Base-by-base conservation (phyloP, 2,113 vertebrate species). In the Oenanthe oenanthe region DNA sequence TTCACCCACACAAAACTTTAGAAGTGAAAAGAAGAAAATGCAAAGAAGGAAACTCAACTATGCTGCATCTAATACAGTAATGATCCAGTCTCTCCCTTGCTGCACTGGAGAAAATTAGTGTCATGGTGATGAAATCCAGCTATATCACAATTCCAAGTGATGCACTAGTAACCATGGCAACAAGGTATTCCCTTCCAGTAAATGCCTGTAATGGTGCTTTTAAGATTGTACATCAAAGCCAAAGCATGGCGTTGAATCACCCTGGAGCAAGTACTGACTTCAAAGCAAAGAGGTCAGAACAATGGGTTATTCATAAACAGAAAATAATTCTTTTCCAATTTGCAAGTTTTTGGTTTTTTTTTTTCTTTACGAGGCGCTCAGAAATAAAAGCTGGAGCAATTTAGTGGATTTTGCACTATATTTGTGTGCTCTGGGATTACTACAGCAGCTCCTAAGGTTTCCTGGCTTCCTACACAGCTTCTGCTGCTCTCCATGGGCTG, bases 161-260 rank as follows among this genome's bases (percentile, higher is more conserved):
- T 97, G 76, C 74, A 83, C 61, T 58, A 78, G 76, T 93, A 91
- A 77, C 75, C 78, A 91, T 90, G 84, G 84, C 42, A 95, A 96
- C 85, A 79, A 96, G 86, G 72, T 73, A 63, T 88, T 95, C 95
- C 91, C 62, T 96, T 92, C 86, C 92, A 93, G 88, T 82, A 92
- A 93, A 92, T 95, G 92, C 29, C 36, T 94, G 28, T 87, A 78
- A 84, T 83, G 51, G 45, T 91, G 62, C 82, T 95, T 94, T 94
- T 93, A 96, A 94, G 93, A 95, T 82, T 93, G 65, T 53, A 91
- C 93, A 96, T 95, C 53, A 97, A 95, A 97, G 87, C 72, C 91
- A 62, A 94, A 92, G 43, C 61, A 88, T 29, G 94, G 13, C 12
- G 1, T 65, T 95, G 82, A 62, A 87, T 97, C 62, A 93, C 72